Conservation (phyloP, 37 sponge, comb jelly and placozoan genomes). For the Mnemiopsis leidyi region DNA sequence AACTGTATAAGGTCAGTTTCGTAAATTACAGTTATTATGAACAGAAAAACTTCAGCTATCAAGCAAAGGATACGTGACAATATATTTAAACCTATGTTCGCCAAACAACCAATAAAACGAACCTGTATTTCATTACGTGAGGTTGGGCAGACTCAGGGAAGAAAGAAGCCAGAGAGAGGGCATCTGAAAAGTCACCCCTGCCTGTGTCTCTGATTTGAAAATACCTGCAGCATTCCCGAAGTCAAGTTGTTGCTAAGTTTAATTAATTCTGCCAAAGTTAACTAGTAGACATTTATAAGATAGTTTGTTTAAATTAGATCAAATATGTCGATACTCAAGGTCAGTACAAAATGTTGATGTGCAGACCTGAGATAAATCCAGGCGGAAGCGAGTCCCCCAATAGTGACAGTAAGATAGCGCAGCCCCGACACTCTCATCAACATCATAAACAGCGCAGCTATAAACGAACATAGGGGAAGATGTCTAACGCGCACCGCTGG, state of each 20-base stretch:
- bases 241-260: neutral
- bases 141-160: slow-evolving; percentile 59
- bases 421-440: neutral
- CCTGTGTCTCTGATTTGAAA: slow-evolving; percentile 8
- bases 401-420: slow-evolving; percentile 16
- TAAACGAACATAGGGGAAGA: neutral
- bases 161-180: slow-evolving; percentile 38
- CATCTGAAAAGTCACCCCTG: slow-evolving; percentile 38
- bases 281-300: neutral
- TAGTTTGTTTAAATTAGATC: neutral
- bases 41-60: too few species aligned
- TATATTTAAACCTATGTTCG: too few species aligned
- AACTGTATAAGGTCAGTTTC: too few species aligned
- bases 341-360: neutral
- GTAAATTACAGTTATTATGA: too few species aligned
- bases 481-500: slow-evolving; percentile 12
- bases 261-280: neutral
- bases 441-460: neutral
- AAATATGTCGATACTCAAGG: neutral
- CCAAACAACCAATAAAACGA: too few species aligned
- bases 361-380: slow-evolving; percentile 63
- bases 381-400: slow-evolving; percentile 4
- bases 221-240: neutral
- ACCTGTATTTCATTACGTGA: slow-evolving; percentile 15
- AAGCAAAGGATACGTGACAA: too few species aligned